Conservation (phyloP, 1,140 invertebrate genomes). For the Papilio aristodemus region DNA sequence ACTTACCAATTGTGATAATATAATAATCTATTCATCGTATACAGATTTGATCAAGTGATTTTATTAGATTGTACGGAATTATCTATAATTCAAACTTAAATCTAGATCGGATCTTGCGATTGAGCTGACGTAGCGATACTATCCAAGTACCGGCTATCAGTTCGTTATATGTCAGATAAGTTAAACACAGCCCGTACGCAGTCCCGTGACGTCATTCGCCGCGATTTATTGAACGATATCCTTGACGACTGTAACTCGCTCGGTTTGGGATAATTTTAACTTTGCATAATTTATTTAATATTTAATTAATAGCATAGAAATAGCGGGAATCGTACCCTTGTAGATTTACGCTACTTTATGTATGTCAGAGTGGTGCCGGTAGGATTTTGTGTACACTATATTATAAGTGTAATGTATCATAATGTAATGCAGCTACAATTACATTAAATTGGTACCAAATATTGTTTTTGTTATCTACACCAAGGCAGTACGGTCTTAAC, state of each 20-base stretch:
- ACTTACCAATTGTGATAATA: conserved; percentile 7
- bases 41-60: background rate
- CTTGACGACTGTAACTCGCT: background rate
- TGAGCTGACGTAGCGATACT: background rate
- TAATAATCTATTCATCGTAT: background rate
- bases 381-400: too few relatives aligned
- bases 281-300: background rate
- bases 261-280: background rate
- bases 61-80: conserved; percentile 3
- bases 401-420: too few relatives aligned
- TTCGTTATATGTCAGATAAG: background rate
- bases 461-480: too few relatives aligned
- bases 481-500: too few relatives aligned
- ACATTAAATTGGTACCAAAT: too few relatives aligned
- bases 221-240: conserved; percentile 13
- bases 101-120: conserved; percentile 38
- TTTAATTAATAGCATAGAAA: background rate
- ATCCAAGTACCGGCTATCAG: conserved; percentile 4
- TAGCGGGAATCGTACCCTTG: too few relatives aligned
- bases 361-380: background rate
- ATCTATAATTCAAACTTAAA: background rate
- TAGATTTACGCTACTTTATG: too few relatives aligned
- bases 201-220: conserved; percentile 2
- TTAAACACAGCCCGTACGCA: conserved; percentile 1
- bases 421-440: too few relatives aligned